Conservation (phyloP, 2,797 vertebrate genomes). For the Gorsachius magnificus region DNA sequence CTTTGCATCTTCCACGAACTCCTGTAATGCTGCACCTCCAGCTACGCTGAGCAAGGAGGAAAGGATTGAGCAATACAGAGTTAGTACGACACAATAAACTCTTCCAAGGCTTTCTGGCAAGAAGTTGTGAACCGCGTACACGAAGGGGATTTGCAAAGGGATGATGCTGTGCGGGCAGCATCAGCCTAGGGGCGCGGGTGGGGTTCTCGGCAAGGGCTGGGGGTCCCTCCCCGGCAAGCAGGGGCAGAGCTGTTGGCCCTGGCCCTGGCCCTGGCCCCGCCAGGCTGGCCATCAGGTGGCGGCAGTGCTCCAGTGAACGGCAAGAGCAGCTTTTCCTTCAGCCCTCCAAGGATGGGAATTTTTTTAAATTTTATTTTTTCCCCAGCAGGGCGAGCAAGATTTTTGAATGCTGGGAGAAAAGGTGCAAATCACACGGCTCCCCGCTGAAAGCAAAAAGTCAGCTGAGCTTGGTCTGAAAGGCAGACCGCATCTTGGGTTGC, state of each 20-base stretch:
- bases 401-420: not conserved
- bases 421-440: not conserved
- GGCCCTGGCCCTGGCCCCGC: not conserved
- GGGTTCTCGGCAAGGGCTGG: not conserved
- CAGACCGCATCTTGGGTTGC: not conserved
- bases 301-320: constrained; percentile 5
- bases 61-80: not conserved
- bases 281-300: constrained; percentile 27
- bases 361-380: no score
- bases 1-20: not conserved
- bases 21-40: not conserved
- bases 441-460: not conserved
- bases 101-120: not conserved
- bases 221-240: not conserved
- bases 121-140: not conserved
- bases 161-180: not conserved
- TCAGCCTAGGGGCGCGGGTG: not conserved
- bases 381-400: not conserved
- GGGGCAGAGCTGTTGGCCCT: not conserved
- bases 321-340: not conserved
- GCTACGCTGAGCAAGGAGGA: not conserved
- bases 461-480: not conserved
- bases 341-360: not conserved
- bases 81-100: not conserved
- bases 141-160: not conserved